Evolutionary conservation across 2,113 vertebrate species (phyloP).

Genomic region (Leuciscus idus): DNA sequence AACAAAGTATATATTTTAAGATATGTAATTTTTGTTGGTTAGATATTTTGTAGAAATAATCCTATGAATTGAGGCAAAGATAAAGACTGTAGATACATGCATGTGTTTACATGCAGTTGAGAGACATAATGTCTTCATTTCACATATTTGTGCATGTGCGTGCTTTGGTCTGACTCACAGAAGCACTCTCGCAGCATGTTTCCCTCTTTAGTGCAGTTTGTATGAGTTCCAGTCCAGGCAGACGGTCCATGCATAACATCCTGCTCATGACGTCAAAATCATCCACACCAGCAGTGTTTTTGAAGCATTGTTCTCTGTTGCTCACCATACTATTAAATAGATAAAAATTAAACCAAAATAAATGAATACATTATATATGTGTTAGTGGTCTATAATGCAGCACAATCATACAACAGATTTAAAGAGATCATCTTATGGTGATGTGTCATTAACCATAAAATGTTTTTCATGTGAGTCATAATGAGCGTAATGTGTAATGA

Average conservation of each 20-base stretch:
- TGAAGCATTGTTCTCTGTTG: not conserved
- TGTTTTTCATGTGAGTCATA: not conserved
- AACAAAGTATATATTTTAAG: not conserved
- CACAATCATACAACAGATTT: not conserved
- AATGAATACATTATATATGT: too few species aligned
- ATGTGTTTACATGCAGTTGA: not conserved
- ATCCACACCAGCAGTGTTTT: not conserved
- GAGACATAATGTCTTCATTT: not conserved
- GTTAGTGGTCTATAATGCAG: not conserved
- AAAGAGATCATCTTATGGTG: not conserved
- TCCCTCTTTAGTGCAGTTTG: constrained; percentile 14
- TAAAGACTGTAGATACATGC: not conserved
- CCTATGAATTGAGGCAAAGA: not conserved
- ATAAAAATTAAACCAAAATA: too few species aligned
- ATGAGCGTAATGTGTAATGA: not conserved
- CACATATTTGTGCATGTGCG: not conserved
- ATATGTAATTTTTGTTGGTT: not conserved
- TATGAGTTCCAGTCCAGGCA: not conserved
- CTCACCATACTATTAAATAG: not conserved
- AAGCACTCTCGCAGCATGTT: constrained; percentile 7
- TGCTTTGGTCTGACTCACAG: constrained; percentile 33
- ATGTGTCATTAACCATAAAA: not conserved
- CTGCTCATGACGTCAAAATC: constrained; percentile 24
- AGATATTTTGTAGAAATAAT: not conserved
- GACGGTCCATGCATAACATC: not conserved